Conservation (phyloP, 1,140 invertebrate species). For the Brachionus paranguensis region DNA sequence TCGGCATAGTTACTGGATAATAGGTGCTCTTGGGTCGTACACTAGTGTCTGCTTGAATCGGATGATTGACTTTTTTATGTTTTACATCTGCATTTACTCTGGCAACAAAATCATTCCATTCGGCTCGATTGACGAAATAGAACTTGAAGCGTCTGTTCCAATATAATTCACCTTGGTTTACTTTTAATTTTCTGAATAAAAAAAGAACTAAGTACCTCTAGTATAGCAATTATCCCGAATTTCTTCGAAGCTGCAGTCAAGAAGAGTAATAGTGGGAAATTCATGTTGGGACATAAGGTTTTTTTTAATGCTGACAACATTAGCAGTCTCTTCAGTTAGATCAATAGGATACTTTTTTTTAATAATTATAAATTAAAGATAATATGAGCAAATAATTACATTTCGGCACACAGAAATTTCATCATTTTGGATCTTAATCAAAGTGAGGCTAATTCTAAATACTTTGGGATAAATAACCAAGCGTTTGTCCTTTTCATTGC, state of each 20-base stretch:
- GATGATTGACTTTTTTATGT: not conserved
- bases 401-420: not conserved
- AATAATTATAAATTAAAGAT: not conserved
- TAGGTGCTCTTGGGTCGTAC: not conserved
- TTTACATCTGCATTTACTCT: not conserved
- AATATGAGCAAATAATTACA: not conserved
- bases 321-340: not conserved
- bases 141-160: slow-evolving; percentile 7
- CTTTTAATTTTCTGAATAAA: not conserved
- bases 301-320: not conserved
- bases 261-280: not conserved
- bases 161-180: not conserved
- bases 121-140: not conserved
- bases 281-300: not conserved
- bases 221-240: not conserved
- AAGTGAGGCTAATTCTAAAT: not conserved
- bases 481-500: not conserved
- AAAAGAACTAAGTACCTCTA: not conserved
- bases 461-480: not conserved
- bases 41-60: not conserved
- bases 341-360: slow-evolving; percentile 13
- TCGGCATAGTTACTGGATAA: slow-evolving; percentile 31
- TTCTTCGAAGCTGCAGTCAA: not conserved
- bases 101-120: not conserved
- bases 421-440: slow-evolving; percentile 8